Percentiles rank a stretch among this genome's conserved stretches.
phyloP scores from a whole-genome alignment of 2,113 vertebrate species.

The Phocoena sinus region DNA sequence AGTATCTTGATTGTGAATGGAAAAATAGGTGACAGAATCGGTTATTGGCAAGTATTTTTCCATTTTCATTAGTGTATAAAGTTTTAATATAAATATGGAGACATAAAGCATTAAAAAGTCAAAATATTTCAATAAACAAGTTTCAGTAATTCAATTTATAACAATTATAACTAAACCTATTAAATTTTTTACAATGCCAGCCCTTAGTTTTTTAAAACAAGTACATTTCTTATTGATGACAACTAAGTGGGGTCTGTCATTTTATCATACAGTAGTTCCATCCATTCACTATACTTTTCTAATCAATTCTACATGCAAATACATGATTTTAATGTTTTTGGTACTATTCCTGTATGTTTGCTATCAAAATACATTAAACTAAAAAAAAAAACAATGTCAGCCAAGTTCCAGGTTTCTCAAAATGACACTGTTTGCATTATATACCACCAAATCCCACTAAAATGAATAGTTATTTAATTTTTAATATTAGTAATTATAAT shows the following conservation, averaged over 20 bases:
- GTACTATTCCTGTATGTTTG: neutral
- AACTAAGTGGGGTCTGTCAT: neutral
- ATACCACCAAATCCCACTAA: neutral
- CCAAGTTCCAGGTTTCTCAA: neutral
- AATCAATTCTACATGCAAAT: neutral
- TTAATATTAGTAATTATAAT: neutral
- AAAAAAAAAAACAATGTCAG: neutral
- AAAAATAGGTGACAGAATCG: neutral
- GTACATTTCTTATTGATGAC: neutral
- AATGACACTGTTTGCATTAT: neutral
- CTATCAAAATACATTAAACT: neutral
- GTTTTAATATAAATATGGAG: neutral
- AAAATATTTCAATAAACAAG: neutral
- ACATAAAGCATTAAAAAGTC: constrained; percentile 15
- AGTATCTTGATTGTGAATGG: neutral
- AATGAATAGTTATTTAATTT: neutral
- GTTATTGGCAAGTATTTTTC: neutral
- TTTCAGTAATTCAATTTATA: neutral
- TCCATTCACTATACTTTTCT: neutral
- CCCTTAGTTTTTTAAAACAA: neutral
- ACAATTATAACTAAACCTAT: neutral
- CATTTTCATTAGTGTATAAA: neutral
- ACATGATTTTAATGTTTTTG: neutral
- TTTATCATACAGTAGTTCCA: neutral
- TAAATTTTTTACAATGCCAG: neutral